A percentile compares a stretch with the other conserved stretches of the same genome.
These are phyloP conservation scores for Gallinago nigripennis DNA, from an alignment of 2,797 vertebrate genomes.

Conservation along the genomic window DNA sequence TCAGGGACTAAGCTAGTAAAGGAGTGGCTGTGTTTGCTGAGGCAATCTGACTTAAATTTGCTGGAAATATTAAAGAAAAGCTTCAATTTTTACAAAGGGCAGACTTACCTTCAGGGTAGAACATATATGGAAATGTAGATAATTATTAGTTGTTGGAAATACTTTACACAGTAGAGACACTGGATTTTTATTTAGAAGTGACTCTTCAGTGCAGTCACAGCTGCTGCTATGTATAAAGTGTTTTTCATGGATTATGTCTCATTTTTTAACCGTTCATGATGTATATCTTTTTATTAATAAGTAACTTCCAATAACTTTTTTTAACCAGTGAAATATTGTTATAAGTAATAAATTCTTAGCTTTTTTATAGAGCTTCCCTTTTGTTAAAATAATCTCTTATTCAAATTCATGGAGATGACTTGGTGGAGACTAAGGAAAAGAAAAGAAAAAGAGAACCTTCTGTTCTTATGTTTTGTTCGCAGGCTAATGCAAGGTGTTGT, in stretches of 20 bases:
- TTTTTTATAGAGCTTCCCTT: neutral
- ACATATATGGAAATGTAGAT: neutral
- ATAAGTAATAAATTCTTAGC: neutral
- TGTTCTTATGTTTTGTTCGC: neutral
- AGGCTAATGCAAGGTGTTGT: neutral
- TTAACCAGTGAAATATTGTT: neutral
- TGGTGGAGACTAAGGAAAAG: neutral
- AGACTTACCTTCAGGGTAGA: neutral
- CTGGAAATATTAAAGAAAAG: neutral
- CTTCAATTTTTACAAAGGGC: neutral
- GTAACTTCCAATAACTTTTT: neutral
- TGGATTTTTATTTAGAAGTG: neutral
- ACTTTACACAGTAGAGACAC: neutral
- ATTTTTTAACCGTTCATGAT: neutral
- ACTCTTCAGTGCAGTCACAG: neutral
- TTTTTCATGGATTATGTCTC: neutral
- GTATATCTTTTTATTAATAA: neutral
- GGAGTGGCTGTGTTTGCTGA: neutral
- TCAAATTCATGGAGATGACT: neutral
- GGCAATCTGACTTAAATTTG: neutral
- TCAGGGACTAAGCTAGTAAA: neutral
- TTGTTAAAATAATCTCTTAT: neutral
- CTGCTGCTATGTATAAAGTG: neutral
- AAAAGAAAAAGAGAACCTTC: neutral
- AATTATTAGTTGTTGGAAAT: neutral